Base-by-base conservation (phyloP, 2,888 invertebrate species). In the Agonopterix subpropinquella region DNA sequence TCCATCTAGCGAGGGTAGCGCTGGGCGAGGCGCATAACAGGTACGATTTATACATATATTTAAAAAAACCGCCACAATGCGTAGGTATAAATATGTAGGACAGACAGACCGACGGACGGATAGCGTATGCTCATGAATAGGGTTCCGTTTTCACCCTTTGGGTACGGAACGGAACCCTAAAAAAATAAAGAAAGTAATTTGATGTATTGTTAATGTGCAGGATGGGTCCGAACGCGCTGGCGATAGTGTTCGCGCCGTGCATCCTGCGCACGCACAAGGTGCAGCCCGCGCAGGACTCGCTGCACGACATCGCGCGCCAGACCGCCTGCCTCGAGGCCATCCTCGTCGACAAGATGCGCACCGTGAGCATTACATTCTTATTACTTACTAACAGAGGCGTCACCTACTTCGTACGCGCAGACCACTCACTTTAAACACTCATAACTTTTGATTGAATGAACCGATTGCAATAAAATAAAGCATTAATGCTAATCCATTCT, bases 221-320 rank as follows among this genome's bases (percentile, higher is more conserved):
- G 59, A 98, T 98, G 98, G 95, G 95, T 49, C 92, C 97, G 0
- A 95, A 95, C 70, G 95, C 96, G 47, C 83, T 98, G 59, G 96
- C 98, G 47, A 97, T 98, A 61, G 96, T 98, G 57, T 98, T 98
- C 85, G 97, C 97, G 43, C 98, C 98, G 45, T 98, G 98, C 80
- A 95, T 98, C 53, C 89, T 98, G 58, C 91, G 97, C 64, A 96
- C 97, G 56, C 95, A 95, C 81, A 94, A 96, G 76, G 86, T 92
- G 55, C 92, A 96, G 60, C 96, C 96, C 44, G 98, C 97, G 47
- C 97, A 98, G 83, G 96, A 96, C 77, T 95, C 96, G 69, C 89
- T 98, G 57, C 93, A 94, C 67, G 97, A 98, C 81, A 96, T 98
- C 67, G 92, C 95, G 62, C 92, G 95, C 47, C 97, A 97, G 80